Evolutionary conservation across 2,888 invertebrate genomes (phyloP), one percentile per base, ranked within the genome.

Genomic region (Eurois occulta): DNA sequence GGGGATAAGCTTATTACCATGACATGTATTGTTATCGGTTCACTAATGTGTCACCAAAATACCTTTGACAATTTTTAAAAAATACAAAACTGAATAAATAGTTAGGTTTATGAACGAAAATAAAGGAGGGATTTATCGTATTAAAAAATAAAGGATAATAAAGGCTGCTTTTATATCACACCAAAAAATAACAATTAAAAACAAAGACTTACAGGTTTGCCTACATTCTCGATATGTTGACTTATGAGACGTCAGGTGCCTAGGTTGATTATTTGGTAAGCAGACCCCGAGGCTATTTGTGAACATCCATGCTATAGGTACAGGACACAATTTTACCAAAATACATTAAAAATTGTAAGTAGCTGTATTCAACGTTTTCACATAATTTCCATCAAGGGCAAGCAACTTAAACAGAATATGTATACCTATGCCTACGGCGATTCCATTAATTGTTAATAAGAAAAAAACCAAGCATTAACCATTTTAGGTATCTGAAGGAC

Each of bases 401-500:
- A 72, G 46, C 35, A 60, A 55, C 13, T 55, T n/a, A 58, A n/a
- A 58, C 16, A 28, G 7, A 16, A n/a, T 10, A 60, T 58, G 28
- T 8, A 16, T 32, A 72, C 11, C 5, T 10, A 35, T 1, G 28
- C 28, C 41, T n/a, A 55, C 35, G 10, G 32, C 41, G 35, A 55
- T n/a, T 46, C 55, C 13, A 75, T 65, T 18, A 35, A 75, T 75
- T 28, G 21, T 65, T 28, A 38, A 75, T 58, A 28, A 38, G 18
- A 32, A 21, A n/a, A n/a, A 65, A 65, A 32, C 38, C 11, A 48
- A 35, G 28, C 55, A 32, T 38, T 46, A 7, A 16, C n/a, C 18
- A 62, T 77, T 77, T 64, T 11, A 64, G n/a, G n/a, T n/a, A n/a
- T 68, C 18, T 52, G 68, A 46, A 77, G 28, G 68, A 43, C 68